A percentile compares a stretch with the other conserved stretches of the same genome.
phyloP scores from a whole-genome alignment of 2,888 invertebrate genomes.

The Sinopyrophorus schimmeli region DNA sequence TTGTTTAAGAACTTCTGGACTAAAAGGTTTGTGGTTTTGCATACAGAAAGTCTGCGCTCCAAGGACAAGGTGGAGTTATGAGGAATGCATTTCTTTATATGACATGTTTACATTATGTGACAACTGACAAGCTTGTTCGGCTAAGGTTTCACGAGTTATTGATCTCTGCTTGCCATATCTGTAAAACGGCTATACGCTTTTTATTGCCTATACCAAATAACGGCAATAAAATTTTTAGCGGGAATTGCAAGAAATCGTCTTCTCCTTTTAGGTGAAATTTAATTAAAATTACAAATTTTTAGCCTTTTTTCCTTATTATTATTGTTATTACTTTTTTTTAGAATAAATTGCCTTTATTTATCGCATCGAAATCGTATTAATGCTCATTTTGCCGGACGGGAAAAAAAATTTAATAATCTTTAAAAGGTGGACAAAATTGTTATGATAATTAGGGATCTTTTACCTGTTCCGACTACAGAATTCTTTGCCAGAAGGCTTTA shows the following conservation, averaged over 20 bases:
- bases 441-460: too few relatives aligned
- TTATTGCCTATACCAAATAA: slow-evolving; percentile 14
- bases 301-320: too few relatives aligned
- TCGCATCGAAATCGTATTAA: too few relatives aligned
- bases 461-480: too few relatives aligned
- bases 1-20: slow-evolving; percentile 33
- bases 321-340: background rate
- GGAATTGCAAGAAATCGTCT: slow-evolving; percentile 2
- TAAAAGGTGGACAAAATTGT: too few relatives aligned
- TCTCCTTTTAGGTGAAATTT: slow-evolving; percentile 3
- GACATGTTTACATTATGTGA: slow-evolving; percentile 39
- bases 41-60: slow-evolving; percentile 40
- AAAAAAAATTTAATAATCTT: too few relatives aligned
- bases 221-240: slow-evolving; percentile 7
- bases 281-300: slow-evolving; percentile 9
- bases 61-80: slow-evolving; percentile 43
- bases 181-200: slow-evolving; percentile 20
- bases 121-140: slow-evolving; percentile 32
- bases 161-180: slow-evolving; percentile 26
- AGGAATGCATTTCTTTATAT: slow-evolving; percentile 44
- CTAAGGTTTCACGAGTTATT: slow-evolving; percentile 29
- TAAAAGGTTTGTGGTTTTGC: slow-evolving; percentile 35
- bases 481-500: too few relatives aligned
- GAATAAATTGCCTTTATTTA: background rate
- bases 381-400: too few relatives aligned